Conservation (phyloP, 2,797 vertebrate species). For the Scolopax bukidnonensis region DNA sequence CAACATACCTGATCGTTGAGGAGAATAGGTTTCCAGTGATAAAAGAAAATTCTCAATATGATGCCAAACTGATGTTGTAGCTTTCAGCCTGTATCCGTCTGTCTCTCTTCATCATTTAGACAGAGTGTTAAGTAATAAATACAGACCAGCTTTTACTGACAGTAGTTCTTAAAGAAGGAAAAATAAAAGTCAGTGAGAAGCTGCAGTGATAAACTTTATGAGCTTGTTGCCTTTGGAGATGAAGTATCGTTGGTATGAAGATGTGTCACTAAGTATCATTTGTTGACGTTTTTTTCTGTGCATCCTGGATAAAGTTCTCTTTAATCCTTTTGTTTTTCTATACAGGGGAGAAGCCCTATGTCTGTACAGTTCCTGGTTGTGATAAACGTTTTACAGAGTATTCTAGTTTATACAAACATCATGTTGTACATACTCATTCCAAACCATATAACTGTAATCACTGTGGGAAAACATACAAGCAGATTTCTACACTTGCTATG, state of each 20-base stretch:
- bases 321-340: background rate
- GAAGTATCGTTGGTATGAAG: background rate
- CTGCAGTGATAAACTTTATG: background rate
- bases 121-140: background rate
- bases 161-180: background rate
- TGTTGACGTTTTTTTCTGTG: background rate
- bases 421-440: slow-evolving; percentile 98
- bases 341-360: slow-evolving; percentile 97
- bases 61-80: background rate
- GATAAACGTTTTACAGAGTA: slow-evolving; percentile 99
- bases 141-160: background rate
- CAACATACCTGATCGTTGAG: background rate
- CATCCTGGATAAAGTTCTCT: background rate
- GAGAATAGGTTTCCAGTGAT: background rate
- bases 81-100: background rate
- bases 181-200: background rate
- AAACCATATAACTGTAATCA: slow-evolving; percentile 99
- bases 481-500: slow-evolving; percentile 98
- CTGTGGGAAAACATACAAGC: slow-evolving; percentile 98
- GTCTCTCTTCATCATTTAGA: background rate
- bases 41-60: background rate
- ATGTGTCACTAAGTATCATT: background rate
- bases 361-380: slow-evolving; percentile 97
- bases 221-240: background rate
- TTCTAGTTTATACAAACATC: slow-evolving; percentile 99